Conservation (phyloP, 2,888 invertebrate species). For the Scaptodrosophila latifasciaeformis region DNA sequence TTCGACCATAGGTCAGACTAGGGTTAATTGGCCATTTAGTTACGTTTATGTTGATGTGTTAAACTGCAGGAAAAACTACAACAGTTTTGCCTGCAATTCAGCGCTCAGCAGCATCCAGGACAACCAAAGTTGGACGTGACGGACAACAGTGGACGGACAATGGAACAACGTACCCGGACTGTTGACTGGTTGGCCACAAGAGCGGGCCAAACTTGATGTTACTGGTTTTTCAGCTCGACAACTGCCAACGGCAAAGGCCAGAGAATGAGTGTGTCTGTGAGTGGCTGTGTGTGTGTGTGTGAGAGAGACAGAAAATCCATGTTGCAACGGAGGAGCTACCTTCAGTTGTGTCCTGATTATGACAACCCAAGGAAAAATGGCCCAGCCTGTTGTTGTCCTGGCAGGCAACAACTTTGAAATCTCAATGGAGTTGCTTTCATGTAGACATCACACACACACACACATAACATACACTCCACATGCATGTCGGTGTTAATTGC, state of each 20-base stretch:
- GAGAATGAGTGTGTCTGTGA: slow-evolving; percentile 13
- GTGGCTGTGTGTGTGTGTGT: neutral
- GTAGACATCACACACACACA: slow-evolving; percentile 23
- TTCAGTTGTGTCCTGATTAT: slow-evolving; percentile 61
- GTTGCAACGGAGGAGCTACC: no score
- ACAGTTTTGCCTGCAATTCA: neutral
- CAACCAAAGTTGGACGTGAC: no score
- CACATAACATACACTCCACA: slow-evolving; percentile 1
- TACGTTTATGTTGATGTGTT: no score
- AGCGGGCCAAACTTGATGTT: slow-evolving; percentile 18
- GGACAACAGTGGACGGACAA: no score
- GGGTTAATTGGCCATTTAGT: no score
- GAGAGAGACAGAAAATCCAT: no score
- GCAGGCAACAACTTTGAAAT: slow-evolving; percentile 40
- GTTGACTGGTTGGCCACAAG: neutral
- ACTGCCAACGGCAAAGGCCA: slow-evolving; percentile 17
- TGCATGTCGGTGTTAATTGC: slow-evolving; percentile 53
- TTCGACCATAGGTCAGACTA: no score
- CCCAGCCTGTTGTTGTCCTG: slow-evolving; percentile 26
- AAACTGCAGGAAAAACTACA: neutral
- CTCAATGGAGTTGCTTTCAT: slow-evolving; percentile 47
- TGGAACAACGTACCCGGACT: neutral
- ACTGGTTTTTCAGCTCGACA: slow-evolving; percentile 27
- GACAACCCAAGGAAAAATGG: slow-evolving; percentile 58
- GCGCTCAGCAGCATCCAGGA: no score